phyloP scores from a whole-genome alignment of 2,888 invertebrate species.

The Ypsolopha scabrella region DNA sequence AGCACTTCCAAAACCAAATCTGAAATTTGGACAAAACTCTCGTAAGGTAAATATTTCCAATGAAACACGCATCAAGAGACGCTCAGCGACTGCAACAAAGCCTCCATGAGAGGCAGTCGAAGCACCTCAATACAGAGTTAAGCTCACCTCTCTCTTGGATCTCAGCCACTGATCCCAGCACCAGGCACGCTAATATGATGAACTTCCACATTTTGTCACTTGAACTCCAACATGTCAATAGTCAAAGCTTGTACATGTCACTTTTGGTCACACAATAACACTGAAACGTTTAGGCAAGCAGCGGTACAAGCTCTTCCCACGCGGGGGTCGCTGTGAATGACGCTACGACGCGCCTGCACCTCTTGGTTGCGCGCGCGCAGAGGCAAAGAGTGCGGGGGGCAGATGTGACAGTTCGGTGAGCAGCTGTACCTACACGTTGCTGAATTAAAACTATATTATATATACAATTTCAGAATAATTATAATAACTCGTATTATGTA shows the following conservation, averaged over 20 bases:
- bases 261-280: too few species aligned
- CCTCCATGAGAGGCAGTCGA: too few species aligned
- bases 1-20: too few species aligned
- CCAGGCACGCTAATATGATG: slow-evolving; percentile 23
- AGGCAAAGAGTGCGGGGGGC: background rate
- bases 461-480: too few species aligned
- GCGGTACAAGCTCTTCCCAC: background rate
- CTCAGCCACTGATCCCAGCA: slow-evolving; percentile 30
- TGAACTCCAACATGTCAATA: slow-evolving; percentile 30
- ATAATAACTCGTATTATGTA: too few species aligned
- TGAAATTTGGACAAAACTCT: too few species aligned
- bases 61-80: too few species aligned
- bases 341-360: background rate
- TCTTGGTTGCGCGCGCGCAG: background rate
- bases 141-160: slow-evolving; percentile 54
- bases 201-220: slow-evolving; percentile 45
- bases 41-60: too few species aligned
- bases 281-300: background rate
- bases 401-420: background rate
- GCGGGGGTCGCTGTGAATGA: background rate
- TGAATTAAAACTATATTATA: too few species aligned
- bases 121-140: background rate
- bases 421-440: too few species aligned
- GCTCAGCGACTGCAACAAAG: too few species aligned
- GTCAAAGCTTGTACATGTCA: slow-evolving; percentile 24